Evolutionary conservation across 2,888 invertebrate species (phyloP).

Genomic region (Scaptomyza caliginosa): DNA sequence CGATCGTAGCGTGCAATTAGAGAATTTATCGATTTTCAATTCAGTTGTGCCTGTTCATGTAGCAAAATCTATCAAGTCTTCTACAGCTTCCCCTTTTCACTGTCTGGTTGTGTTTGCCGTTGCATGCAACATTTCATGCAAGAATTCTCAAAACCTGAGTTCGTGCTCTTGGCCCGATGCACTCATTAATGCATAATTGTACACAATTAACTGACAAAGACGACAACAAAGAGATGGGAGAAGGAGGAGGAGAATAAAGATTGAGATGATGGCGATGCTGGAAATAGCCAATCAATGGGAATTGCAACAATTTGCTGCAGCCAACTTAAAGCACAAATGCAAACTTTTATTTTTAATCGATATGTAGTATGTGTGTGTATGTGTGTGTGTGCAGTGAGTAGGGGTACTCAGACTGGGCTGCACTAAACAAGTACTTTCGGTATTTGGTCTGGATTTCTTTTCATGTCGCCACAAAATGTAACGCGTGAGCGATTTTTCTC

Average conservation of each 20-base stretch:
- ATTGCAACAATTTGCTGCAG: slow-evolving; percentile 61
- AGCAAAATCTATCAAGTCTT: slow-evolving; percentile 49
- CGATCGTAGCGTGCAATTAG: slow-evolving; percentile 75
- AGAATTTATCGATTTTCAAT: slow-evolving; percentile 75
- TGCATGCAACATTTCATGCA: slow-evolving; percentile 73
- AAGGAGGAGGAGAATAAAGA: slow-evolving; percentile 1
- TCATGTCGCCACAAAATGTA: slow-evolving; percentile 53
- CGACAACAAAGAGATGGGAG: background rate
- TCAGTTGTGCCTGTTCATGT: slow-evolving; percentile 55
- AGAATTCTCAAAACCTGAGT: slow-evolving; percentile 71
- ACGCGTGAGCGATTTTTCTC: slow-evolving; percentile 70
- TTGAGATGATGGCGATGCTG: slow-evolving; percentile 64
- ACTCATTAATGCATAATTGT: slow-evolving; percentile 80
- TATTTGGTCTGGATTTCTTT: slow-evolving; percentile 60
- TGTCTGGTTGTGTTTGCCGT: background rate
- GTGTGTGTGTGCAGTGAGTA: slow-evolving; percentile 10
- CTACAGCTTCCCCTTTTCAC: background rate
- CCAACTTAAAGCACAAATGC: slow-evolving; percentile 28
- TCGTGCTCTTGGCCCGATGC: slow-evolving; percentile 77
- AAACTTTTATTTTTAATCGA: slow-evolving; percentile 46
- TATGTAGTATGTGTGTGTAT: slow-evolving; percentile 20
- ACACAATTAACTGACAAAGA: slow-evolving; percentile 67
- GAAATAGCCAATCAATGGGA: slow-evolving; percentile 66
- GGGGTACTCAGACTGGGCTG: slow-evolving; percentile 7
- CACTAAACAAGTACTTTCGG: slow-evolving; percentile 32